These are phyloP conservation scores for Acanthurus tractus DNA, from an alignment of 2,797 vertebrate genomes.

Conservation along the genomic window DNA sequence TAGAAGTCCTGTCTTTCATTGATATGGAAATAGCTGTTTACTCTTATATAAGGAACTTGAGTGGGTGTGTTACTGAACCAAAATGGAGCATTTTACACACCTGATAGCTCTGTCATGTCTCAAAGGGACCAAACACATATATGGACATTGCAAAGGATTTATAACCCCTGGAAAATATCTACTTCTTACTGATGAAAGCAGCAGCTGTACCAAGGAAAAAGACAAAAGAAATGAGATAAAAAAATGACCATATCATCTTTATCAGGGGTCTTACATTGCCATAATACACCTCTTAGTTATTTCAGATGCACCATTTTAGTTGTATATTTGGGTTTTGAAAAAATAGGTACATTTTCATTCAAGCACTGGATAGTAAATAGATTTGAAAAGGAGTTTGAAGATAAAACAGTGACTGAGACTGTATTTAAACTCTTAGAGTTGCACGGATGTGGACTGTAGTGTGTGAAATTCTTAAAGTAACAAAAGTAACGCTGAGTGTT, in stretches of 20 bases:
- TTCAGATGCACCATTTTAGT: not conserved
- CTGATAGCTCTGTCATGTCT: not conserved
- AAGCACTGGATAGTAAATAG: not conserved
- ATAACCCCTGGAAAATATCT: not conserved
- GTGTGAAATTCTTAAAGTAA: constrained; percentile 14
- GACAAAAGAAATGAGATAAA: not conserved
- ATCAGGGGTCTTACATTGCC: not conserved
- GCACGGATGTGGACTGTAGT: constrained; percentile 1
- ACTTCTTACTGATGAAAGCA: not conserved
- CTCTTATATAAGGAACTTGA: constrained; percentile 22
- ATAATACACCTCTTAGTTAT: not conserved
- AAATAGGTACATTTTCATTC: not conserved
- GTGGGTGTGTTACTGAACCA: constrained; percentile 22
- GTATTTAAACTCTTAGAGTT: not conserved
- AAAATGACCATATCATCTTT: not conserved
- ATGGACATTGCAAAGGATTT: not conserved
- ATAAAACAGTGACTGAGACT: not conserved
- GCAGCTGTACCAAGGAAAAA: not conserved
- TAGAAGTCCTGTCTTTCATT: constrained; percentile 37
- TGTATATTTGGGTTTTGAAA: constrained; percentile 21
- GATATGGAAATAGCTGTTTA: constrained; percentile 37
- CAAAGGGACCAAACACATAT: not conserved
- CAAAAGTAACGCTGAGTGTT: constrained; percentile 27
- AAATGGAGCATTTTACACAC: constrained; percentile 1
- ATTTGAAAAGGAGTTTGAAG: not conserved